Percentiles rank a stretch among this genome's conserved stretches.
These are phyloP conservation scores for Thera obeliscata DNA, from an alignment of 2,888 invertebrate species.

Conservation along the genomic window DNA sequence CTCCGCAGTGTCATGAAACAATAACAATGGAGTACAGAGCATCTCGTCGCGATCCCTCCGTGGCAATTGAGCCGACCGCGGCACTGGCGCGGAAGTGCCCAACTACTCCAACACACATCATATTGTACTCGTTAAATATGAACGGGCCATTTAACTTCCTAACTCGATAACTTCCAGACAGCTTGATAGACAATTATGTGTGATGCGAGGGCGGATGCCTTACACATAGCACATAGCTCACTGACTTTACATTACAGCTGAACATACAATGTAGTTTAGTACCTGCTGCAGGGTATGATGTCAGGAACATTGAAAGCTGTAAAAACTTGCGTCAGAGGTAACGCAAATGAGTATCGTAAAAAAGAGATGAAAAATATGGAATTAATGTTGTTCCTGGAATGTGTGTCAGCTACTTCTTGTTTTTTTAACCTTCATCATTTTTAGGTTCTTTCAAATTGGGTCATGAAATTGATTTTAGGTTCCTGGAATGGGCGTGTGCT, in stretches of 20 bases:
- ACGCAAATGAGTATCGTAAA: too few relatives aligned
- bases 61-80: background rate
- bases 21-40: background rate
- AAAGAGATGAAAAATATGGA: too few relatives aligned
- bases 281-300: background rate
- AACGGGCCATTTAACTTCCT: constrained; percentile 20
- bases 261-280: background rate
- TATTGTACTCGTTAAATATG: constrained; percentile 24
- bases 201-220: background rate
- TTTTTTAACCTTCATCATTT: background rate
- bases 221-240: background rate
- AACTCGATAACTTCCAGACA: constrained; percentile 17
- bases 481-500: constrained; percentile 1
- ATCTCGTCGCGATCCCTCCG: background rate
- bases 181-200: constrained; percentile 22
- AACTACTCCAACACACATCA: constrained; percentile 25
- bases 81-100: background rate
- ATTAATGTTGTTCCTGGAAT: too few relatives aligned
- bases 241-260: background rate
- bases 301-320: background rate
- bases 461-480: background rate
- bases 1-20: background rate
- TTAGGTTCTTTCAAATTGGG: background rate
- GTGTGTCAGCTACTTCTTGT: background rate
- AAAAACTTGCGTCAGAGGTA: background rate